Conservation (phyloP, 2,888 invertebrate genomes). For the Petrolisthes cinctipes region DNA sequence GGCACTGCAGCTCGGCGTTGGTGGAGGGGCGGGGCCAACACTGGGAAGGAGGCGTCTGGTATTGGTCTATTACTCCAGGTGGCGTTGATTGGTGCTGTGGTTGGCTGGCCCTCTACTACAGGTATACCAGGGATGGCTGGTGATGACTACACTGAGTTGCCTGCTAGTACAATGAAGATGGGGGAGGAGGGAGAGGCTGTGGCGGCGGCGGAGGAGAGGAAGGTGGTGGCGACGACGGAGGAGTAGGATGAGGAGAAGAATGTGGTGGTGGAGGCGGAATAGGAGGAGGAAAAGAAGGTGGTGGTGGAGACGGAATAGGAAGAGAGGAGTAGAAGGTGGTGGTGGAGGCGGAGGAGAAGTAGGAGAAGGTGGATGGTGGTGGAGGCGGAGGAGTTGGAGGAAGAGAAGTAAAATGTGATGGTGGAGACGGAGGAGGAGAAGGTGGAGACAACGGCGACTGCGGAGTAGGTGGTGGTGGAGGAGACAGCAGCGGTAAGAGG, state of each 20-base stretch:
- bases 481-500: not conserved
- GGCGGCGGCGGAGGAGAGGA: not conserved
- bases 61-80: constrained; percentile 36
- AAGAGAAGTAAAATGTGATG: too few relatives aligned
- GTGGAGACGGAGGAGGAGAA: too few relatives aligned
- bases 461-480: not conserved
- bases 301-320: not conserved
- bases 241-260: not conserved
- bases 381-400: too few relatives aligned
- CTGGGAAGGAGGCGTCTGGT: not conserved
- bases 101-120: constrained; percentile 13
- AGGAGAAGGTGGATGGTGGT: too few relatives aligned
- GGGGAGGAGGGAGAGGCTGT: not conserved
- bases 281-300: not conserved
- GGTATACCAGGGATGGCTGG: not conserved
- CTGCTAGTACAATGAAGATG: not conserved
- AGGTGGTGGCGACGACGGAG: not conserved
- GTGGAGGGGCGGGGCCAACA: constrained; percentile 10
- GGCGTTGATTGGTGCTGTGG: not conserved
- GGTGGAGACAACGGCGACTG: not conserved
- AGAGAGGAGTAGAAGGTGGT: not conserved
- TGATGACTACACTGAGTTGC: not conserved
- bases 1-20: constrained; percentile 37
- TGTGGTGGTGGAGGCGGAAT: not conserved
- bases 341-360: not conserved